Evolutionary conservation across 1,140 invertebrate genomes (phyloP).

Genomic region (Apis laboriosa): DNA sequence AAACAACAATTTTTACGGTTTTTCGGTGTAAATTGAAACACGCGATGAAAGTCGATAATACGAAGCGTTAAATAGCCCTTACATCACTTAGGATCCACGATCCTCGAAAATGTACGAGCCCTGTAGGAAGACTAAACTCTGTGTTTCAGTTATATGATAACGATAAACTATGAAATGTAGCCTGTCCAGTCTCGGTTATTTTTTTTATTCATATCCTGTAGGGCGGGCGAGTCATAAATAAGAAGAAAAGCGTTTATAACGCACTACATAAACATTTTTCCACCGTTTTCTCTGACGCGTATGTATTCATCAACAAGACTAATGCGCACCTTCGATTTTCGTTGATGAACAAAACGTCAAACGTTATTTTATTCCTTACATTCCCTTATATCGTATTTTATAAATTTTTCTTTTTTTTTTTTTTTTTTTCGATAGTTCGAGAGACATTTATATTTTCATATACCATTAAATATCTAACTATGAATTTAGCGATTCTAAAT

Average conservation of each 20-base stretch:
- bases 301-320: neutral
- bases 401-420: too few species aligned
- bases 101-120: neutral
- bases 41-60: neutral
- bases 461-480: too few species aligned
- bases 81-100: neutral
- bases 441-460: too few species aligned
- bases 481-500: too few species aligned
- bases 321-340: neutral
- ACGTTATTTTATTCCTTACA: too few species aligned
- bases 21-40: neutral
- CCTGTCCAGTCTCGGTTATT: neutral
- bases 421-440: too few species aligned
- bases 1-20: neutral
- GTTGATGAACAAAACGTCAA: too few species aligned
- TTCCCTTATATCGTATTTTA: too few species aligned
- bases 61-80: neutral
- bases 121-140: neutral
- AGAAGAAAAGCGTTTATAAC: neutral
- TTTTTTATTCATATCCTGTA: neutral
- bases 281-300: neutral
- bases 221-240: neutral
- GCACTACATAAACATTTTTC: neutral
- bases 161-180: neutral
- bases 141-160: conserved; percentile 2